Evolutionary conservation across 2,797 vertebrate species (phyloP).

Genomic region (Acanthurus tractus): DNA sequence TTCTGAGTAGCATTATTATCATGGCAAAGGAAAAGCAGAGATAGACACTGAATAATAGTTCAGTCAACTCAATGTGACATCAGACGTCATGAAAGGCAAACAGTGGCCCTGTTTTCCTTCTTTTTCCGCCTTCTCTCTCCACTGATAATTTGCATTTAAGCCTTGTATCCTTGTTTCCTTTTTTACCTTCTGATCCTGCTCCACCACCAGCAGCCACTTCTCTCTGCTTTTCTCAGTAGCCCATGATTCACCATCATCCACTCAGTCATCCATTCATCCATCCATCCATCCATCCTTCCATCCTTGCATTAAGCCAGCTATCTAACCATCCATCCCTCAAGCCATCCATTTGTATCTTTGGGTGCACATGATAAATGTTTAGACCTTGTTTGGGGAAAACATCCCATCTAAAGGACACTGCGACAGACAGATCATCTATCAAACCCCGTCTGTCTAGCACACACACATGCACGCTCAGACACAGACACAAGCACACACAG

Average conservation of each 20-base stretch:
- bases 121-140: neutral
- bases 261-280: conserved; percentile 13
- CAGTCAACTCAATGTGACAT: conserved; percentile 47
- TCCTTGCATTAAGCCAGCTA: conserved; percentile 64
- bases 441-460: conserved; percentile 38
- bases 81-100: conserved; percentile 54
- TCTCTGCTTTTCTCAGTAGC: conserved; percentile 23
- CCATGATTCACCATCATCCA: conserved; percentile 23
- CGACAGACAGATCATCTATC: conserved; percentile 77
- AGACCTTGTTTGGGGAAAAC: conserved; percentile 83
- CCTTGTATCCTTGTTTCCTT: conserved; percentile 9
- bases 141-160: neutral
- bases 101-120: conserved; percentile 8
- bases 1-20: conserved; percentile 61
- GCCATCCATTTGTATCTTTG: conserved; percentile 70
- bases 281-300: conserved; percentile 38
- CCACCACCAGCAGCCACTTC: neutral
- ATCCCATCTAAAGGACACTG: conserved; percentile 81
- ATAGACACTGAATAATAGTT: conserved; percentile 30
- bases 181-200: conserved; percentile 31
- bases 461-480: conserved; percentile 30
- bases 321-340: conserved; percentile 71
- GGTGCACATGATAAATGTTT: conserved; percentile 80
- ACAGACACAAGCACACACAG: conserved; percentile 6
- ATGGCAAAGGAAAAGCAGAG: conserved; percentile 60